A percentile compares a stretch with the other conserved stretches of the same genome.
Conservation (phyloP, 2,888 invertebrate genomes). For the Lasius fuliginosus region DNA sequence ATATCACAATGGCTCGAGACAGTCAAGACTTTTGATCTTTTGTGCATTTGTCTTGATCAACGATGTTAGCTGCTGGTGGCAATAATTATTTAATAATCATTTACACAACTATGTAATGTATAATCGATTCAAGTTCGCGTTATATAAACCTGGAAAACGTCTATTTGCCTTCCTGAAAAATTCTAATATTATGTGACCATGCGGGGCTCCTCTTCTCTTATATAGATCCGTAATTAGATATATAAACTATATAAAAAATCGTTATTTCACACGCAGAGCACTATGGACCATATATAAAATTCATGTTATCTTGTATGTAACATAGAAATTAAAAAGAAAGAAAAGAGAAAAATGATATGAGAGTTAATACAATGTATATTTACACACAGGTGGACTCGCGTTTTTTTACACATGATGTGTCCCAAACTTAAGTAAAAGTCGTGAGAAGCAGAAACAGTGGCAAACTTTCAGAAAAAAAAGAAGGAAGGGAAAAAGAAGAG, state of each 20-base stretch:
- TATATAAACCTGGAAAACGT: constrained; percentile 72
- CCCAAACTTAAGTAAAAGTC: constrained; percentile 61
- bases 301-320: constrained; percentile 44
- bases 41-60: constrained; percentile 75
- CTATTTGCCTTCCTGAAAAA: constrained; percentile 73
- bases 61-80: constrained; percentile 30
- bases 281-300: constrained; percentile 61
- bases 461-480: not conserved
- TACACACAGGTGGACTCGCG: constrained; percentile 54
- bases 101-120: constrained; percentile 63
- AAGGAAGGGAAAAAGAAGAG: constrained; percentile 16
- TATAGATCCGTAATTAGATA: constrained; percentile 64
- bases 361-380: constrained; percentile 57
- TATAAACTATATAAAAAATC: constrained; percentile 73
- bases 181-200: constrained; percentile 67
- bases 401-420: constrained; percentile 21
- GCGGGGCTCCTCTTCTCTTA: constrained; percentile 52
- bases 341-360: constrained; percentile 48
- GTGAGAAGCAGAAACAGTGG: constrained; percentile 59
- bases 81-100: constrained; percentile 46
- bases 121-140: constrained; percentile 63
- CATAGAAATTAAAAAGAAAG: constrained; percentile 41
- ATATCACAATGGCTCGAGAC: constrained; percentile 85
- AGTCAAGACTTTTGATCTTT: constrained; percentile 83
- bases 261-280: constrained; percentile 58